phyloP scores from a whole-genome alignment of 2,888 invertebrate species.

The Monopis laevigella region DNA sequence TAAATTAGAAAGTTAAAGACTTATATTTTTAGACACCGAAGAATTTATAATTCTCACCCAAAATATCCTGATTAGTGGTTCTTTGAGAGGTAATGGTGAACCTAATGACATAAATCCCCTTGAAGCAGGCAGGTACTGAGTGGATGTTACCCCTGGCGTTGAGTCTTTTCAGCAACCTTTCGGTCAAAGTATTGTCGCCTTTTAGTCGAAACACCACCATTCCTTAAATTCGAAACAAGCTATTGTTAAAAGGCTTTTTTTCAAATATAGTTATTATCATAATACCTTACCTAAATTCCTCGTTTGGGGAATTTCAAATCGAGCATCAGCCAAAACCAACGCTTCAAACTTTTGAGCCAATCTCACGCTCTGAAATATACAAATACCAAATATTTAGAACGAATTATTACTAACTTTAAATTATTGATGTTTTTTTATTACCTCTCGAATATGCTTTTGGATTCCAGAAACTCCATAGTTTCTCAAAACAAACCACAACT shows the following conservation, averaged over 20 bases:
- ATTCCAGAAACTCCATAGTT: constrained; percentile 91
- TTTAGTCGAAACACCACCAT: constrained; percentile 91
- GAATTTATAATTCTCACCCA: constrained; percentile 32
- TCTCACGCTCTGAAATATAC: constrained; percentile 76
- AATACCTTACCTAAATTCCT: constrained; percentile 74
- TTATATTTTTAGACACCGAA: too few relatives aligned
- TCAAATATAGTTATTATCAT: not conserved
- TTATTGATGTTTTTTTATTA: constrained; percentile 32
- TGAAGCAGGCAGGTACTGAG: constrained; percentile 93
- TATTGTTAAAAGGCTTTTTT: constrained; percentile 14
- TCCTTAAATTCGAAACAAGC: constrained; percentile 42
- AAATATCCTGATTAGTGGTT: constrained; percentile 80
- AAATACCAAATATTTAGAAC: not conserved
- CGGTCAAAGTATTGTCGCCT: constrained; percentile 88
- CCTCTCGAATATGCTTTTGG: constrained; percentile 93
- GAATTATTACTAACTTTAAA: not conserved
- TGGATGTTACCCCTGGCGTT: constrained; percentile 90
- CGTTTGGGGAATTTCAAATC: constrained; percentile 91
- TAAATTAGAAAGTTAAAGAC: too few relatives aligned
- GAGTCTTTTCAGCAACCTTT: constrained; percentile 84
- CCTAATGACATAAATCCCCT: constrained; percentile 88
- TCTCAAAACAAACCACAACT: constrained; percentile 97
- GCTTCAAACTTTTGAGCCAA: constrained; percentile 92
- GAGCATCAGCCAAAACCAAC: constrained; percentile 79
- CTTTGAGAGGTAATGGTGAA: constrained; percentile 94